phyloP scores from a whole-genome alignment of 2,113 vertebrate genomes.

The Leptobrachium ailaonicum region DNA sequence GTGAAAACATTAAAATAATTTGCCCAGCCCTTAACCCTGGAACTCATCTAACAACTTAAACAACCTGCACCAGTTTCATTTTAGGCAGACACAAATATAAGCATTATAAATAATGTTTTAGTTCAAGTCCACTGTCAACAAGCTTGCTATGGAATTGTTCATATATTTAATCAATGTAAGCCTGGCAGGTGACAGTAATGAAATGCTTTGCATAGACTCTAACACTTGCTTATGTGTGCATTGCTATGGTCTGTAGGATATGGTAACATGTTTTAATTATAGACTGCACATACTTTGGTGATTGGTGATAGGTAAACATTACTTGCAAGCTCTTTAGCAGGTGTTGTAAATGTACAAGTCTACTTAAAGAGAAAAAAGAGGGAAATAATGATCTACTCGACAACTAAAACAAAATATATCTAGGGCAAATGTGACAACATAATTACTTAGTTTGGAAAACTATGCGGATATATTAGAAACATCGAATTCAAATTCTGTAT shows the following conservation, averaged over 20 bases:
- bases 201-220: conserved; percentile 59
- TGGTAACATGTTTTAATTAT: conserved; percentile 64
- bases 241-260: conserved; percentile 63
- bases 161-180: conserved; percentile 21
- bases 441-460: no score
- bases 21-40: no score
- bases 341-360: conserved; percentile 43
- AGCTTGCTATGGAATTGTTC: conserved; percentile 5
- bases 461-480: no score
- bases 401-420: no score
- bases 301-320: conserved; percentile 62
- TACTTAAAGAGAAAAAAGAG: background rate
- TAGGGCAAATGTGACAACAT: no score
- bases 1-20: no score
- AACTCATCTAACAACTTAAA: no score
- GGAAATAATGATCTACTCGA: no score
- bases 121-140: conserved; percentile 30
- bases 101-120: conserved; percentile 33
- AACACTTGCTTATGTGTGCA: conserved; percentile 59
- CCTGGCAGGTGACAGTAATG: conserved; percentile 52
- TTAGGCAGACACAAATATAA: conserved; percentile 8
- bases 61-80: background rate
- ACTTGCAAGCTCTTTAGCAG: conserved; percentile 55
- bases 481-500: no score
- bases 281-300: conserved; percentile 58